These are phyloP conservation scores for Phyllopteryx taeniolatus DNA, from an alignment of 2,113 vertebrate species.

Conservation along the genomic window DNA sequence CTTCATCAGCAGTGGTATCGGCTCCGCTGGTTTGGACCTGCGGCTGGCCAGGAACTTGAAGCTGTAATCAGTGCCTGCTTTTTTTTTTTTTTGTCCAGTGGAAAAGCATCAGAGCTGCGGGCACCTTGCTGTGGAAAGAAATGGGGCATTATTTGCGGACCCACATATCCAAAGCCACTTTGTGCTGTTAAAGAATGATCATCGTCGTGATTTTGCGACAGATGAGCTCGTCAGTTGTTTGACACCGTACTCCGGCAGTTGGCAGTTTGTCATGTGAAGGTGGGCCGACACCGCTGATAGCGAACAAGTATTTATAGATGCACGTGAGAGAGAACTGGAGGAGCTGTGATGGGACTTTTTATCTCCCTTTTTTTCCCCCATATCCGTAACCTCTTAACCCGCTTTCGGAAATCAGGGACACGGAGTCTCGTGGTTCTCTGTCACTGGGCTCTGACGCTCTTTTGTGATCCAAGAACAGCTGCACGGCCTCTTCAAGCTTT, in stretches of 20 bases:
- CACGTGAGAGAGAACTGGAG: conserved; percentile 16
- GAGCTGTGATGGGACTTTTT: conserved; percentile 50
- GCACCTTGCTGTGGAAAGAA: background rate
- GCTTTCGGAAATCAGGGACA: conserved; percentile 48
- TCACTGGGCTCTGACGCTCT: background rate
- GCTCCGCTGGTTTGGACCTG: too few relatives aligned
- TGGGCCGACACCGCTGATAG: conserved; percentile 58
- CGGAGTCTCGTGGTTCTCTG: conserved; percentile 16
- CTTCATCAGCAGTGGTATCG: too few relatives aligned
- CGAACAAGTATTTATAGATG: conserved; percentile 66
- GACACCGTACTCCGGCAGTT: background rate
- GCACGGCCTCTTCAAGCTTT: conserved; percentile 5
- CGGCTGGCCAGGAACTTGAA: too few relatives aligned
- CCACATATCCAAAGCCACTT: background rate
- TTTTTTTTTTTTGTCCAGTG: too few relatives aligned
- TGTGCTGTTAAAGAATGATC: background rate
- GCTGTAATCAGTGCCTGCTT: too few relatives aligned
- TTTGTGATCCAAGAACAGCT: conserved; percentile 38
- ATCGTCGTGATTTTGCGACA: background rate
- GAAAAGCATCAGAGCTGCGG: too few relatives aligned
- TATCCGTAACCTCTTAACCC: conserved; percentile 70
- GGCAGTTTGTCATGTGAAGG: conserved; percentile 38
- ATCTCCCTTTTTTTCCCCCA: conserved; percentile 50
- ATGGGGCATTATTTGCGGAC: too few relatives aligned
- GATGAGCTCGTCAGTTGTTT: background rate